phyloP scores from a whole-genome alignment of 2,888 invertebrate genomes.

The Habrosyne pyritoides region DNA sequence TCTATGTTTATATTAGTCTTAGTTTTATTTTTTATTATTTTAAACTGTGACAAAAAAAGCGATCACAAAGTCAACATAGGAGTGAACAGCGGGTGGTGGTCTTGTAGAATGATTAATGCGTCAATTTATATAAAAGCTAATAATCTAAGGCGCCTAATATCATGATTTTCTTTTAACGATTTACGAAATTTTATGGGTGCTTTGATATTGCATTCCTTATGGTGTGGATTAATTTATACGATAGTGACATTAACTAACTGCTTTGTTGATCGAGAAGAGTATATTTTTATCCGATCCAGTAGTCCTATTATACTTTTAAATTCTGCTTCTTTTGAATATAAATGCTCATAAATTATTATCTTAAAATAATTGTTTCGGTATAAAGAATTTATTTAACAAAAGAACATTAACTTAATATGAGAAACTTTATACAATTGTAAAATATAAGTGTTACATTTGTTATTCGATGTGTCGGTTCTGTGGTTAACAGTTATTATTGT shows the following conservation, averaged over 20 bases:
- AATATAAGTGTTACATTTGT: too few relatives aligned
- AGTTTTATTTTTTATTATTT: too few relatives aligned
- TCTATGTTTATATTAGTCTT: too few relatives aligned
- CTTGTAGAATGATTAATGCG: constrained; percentile 59
- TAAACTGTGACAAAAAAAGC: constrained; percentile 58
- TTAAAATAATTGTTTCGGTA: too few relatives aligned
- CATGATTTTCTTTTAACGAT: constrained; percentile 39
- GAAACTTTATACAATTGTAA: too few relatives aligned
- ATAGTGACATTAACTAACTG: not conserved
- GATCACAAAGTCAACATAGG: constrained; percentile 52
- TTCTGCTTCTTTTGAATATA: too few relatives aligned
- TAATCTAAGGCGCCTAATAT: constrained; percentile 45
- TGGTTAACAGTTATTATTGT: too few relatives aligned
- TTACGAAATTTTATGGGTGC: constrained; percentile 25
- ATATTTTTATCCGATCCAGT: not conserved
- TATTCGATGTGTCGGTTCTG: too few relatives aligned
- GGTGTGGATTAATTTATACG: constrained; percentile 8
- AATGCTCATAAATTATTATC: too few relatives aligned
- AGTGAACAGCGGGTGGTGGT: constrained; percentile 61
- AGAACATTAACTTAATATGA: too few relatives aligned
- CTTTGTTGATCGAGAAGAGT: not conserved
- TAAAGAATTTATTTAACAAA: too few relatives aligned
- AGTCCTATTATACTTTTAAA: too few relatives aligned
- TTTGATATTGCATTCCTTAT: constrained; percentile 3
- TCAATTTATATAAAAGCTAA: constrained; percentile 55